These are phyloP conservation scores for Apostichopus japonicus DNA, from an alignment of 35 echinoderm and acorn worm genomes.

Conservation along the genomic window DNA sequence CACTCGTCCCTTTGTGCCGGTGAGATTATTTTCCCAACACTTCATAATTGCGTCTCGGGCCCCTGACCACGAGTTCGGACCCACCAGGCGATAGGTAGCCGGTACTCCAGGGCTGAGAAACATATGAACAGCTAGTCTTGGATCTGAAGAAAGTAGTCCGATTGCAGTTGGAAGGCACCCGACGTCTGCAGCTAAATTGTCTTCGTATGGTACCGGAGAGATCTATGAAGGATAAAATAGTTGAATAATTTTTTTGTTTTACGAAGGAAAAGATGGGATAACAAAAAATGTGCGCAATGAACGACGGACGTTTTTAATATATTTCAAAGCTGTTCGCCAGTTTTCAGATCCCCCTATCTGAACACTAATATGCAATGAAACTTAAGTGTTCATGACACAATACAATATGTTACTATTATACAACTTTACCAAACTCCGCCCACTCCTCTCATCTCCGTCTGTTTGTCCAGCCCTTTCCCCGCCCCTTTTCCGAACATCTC, in stretches of 20 bases:
- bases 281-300: too few relatives aligned
- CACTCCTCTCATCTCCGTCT: too few relatives aligned
- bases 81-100: slow-evolving; percentile 33
- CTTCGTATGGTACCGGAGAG: slow-evolving; percentile 21
- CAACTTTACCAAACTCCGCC: too few relatives aligned
- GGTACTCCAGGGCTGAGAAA: slow-evolving; percentile 20
- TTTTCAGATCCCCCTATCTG: not conserved
- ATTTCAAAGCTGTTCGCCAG: not conserved
- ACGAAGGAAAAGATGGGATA: too few relatives aligned
- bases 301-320: too few relatives aligned
- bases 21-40: slow-evolving; percentile 3
- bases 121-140: slow-evolving; percentile 28
- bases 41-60: slow-evolving; percentile 46
- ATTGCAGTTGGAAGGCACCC: slow-evolving; percentile 37
- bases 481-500: too few relatives aligned
- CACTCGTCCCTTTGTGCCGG: slow-evolving; percentile 17
- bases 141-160: slow-evolving; percentile 41
- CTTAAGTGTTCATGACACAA: too few relatives aligned
- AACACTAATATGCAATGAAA: too few relatives aligned
- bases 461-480: too few relatives aligned
- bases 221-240: slow-evolving; percentile 1
- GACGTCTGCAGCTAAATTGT: slow-evolving; percentile 39
- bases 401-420: too few relatives aligned
- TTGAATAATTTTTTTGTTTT: too few relatives aligned
- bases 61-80: slow-evolving; percentile 28